phyloP scores from a whole-genome alignment of 2,797 vertebrate genomes.

The Bryconaethiops microstoma region DNA sequence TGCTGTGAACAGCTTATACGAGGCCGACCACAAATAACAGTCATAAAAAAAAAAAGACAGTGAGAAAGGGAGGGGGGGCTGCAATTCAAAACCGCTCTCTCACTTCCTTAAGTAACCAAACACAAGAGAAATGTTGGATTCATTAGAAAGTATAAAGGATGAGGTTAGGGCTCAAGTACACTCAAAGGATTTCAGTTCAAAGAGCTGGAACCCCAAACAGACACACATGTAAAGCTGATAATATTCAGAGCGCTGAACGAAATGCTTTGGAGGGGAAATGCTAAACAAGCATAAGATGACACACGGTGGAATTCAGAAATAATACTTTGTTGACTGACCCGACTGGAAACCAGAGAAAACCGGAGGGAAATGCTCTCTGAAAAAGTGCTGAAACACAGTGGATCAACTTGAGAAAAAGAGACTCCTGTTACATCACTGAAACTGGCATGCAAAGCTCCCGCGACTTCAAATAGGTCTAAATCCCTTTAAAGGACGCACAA shows the following conservation, averaged over 20 bases:
- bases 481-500: conserved; percentile 25
- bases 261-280: background rate
- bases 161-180: conserved; percentile 30
- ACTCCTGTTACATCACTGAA: background rate
- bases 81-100: conserved; percentile 54
- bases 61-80: conserved; percentile 29
- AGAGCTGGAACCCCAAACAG: conserved; percentile 23
- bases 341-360: background rate
- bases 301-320: background rate
- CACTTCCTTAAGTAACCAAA: conserved; percentile 63
- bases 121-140: conserved; percentile 63
- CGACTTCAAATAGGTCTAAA: conserved; percentile 18
- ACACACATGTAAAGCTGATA: conserved; percentile 26
- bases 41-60: conserved; percentile 62
- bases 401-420: background rate
- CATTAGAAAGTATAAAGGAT: conserved; percentile 64
- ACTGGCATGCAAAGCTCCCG: background rate
- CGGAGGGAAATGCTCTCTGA: background rate
- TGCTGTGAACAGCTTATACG: conserved; percentile 82
- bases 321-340: background rate
- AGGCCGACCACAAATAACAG: conserved; percentile 71
- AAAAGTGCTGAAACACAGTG: background rate
- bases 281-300: conserved; percentile 25
- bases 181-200: conserved; percentile 44
- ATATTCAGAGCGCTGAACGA: conserved; percentile 19